Evolutionary conservation across 2,113 vertebrate genomes (phyloP).

Genomic region (Hippocampus comes): DNA sequence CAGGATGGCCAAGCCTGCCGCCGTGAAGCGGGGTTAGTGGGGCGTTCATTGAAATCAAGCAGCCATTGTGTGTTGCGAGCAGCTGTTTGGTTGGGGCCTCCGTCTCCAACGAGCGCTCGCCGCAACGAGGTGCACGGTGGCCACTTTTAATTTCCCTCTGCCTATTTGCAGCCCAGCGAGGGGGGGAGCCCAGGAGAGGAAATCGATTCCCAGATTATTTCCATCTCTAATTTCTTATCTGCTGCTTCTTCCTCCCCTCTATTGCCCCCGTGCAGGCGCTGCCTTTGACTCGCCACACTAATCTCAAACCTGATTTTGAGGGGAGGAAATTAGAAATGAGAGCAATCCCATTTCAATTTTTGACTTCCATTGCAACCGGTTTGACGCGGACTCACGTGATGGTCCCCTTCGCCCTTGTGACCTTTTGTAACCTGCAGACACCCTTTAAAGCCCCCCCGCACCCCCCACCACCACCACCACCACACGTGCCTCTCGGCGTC

Average conservation of each 20-base stretch:
- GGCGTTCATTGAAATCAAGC: conserved; percentile 58
- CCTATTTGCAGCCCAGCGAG: conserved; percentile 50
- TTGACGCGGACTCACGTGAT: conserved; percentile 27
- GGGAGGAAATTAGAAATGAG: conserved; percentile 58
- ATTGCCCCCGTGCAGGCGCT: conserved; percentile 25
- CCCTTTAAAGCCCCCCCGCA: conserved; percentile 36
- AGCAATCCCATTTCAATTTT: conserved; percentile 61
- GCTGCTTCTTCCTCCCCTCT: conserved; percentile 35
- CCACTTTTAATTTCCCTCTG: conserved; percentile 65
- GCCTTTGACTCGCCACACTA: conserved; percentile 46
- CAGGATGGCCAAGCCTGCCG: conserved; percentile 20
- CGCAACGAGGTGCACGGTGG: conserved; percentile 51
- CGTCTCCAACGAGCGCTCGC: conserved; percentile 53
- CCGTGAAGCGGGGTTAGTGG: conserved; percentile 45
- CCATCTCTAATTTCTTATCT: conserved; percentile 69
- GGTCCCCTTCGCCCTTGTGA: conserved; percentile 37
- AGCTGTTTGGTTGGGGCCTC: conserved; percentile 43
- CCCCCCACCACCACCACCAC: not conserved
- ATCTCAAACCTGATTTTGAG: conserved; percentile 65
- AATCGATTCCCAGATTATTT: conserved; percentile 63
- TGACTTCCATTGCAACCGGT: conserved; percentile 39
- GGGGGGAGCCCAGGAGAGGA: conserved; percentile 32
- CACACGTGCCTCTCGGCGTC: conserved; percentile 26
- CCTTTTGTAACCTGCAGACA: conserved; percentile 38
- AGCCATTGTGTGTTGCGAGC: conserved; percentile 32